A percentile compares a stretch with the other conserved stretches of the same genome.
phyloP scores from a whole-genome alignment of 2,888 invertebrate species.

The Stenchaetothrips biformis region DNA sequence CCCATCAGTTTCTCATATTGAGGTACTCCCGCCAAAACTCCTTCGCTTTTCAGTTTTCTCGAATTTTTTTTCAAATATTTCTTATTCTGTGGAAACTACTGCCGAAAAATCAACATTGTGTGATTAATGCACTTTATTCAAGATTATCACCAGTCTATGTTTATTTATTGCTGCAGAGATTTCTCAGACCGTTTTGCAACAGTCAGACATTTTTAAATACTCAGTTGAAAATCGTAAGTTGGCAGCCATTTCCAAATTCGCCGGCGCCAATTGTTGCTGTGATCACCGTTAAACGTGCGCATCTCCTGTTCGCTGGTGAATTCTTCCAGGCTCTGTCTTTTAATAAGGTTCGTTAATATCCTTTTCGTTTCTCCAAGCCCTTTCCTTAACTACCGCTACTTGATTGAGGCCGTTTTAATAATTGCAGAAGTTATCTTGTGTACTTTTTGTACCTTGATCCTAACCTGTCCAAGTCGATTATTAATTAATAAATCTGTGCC shows the following conservation, averaged over 20 bases:
- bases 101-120: too few relatives aligned
- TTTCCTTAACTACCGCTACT: too few relatives aligned
- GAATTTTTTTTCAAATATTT: not conserved
- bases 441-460: too few relatives aligned
- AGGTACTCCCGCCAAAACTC: not conserved
- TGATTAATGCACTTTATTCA: too few relatives aligned
- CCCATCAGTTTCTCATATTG: not conserved
- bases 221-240: not conserved
- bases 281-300: not conserved
- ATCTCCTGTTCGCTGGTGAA: not conserved
- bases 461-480: too few relatives aligned
- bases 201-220: not conserved
- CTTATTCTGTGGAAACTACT: not conserved
- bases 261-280: conserved; percentile 9
- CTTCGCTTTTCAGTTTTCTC: not conserved
- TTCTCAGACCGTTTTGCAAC: too few relatives aligned
- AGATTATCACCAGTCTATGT: too few relatives aligned
- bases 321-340: not conserved
- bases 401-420: too few relatives aligned
- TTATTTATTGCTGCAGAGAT: too few relatives aligned
- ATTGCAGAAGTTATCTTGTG: too few relatives aligned
- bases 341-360: not conserved
- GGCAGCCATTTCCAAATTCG: not conserved
- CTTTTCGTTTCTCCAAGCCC: too few relatives aligned
- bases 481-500: too few relatives aligned